Conservation (phyloP, 2,797 vertebrate species). For the Phylloscopus collybita region DNA sequence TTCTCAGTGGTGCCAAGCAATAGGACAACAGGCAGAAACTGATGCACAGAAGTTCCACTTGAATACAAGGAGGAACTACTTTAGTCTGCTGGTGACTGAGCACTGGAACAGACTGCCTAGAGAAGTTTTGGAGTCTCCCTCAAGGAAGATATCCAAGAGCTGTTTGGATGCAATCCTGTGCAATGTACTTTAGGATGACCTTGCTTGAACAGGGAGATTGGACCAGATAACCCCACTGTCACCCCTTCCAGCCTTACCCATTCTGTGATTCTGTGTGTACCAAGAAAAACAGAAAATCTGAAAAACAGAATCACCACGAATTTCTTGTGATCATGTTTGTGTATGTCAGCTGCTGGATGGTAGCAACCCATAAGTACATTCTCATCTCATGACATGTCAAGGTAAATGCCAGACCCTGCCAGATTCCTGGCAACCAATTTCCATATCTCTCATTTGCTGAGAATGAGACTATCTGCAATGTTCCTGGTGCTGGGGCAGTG, state of each 20-base stretch:
- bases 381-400: background rate
- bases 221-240: background rate
- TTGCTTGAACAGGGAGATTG: background rate
- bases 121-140: background rate
- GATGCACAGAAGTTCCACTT: background rate
- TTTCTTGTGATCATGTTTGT: background rate
- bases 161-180: background rate
- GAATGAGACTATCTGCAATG: background rate
- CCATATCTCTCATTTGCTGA: background rate
- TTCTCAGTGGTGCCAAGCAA: background rate
- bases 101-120: background rate
- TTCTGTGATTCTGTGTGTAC: background rate
- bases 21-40: background rate
- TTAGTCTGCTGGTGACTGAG: rapidly evolving
- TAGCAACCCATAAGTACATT: background rate
- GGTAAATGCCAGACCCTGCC: background rate
- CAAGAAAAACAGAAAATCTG: background rate
- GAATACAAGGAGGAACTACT: background rate
- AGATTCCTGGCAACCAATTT: background rate
- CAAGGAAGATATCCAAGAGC: background rate
- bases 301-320: background rate
- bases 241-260: background rate
- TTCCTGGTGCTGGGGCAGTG: background rate
- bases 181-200: background rate
- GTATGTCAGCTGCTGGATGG: background rate